Percentiles rank a stretch among this genome's conserved stretches.
Evolutionary conservation across 2,113 vertebrate genomes (phyloP).

Genomic region (Bufo gargarizans): DNA sequence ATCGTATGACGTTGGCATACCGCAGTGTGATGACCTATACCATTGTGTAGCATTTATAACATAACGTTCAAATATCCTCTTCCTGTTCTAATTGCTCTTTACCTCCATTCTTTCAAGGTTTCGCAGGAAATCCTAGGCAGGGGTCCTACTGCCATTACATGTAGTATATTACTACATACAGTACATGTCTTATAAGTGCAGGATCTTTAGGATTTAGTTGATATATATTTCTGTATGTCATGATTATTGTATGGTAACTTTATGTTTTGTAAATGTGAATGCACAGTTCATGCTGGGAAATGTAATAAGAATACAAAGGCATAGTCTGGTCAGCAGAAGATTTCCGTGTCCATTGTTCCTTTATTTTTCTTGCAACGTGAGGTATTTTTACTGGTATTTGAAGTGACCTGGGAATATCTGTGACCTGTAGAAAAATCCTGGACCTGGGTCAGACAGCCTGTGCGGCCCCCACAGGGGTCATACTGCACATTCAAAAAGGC

Average conservation of each 20-base stretch:
- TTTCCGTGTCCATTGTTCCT: neutral
- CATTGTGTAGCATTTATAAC: neutral
- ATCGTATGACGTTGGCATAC: neutral
- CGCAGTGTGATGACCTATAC: neutral
- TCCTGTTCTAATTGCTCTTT: no score
- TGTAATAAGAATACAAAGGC: neutral
- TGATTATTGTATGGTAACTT: neutral
- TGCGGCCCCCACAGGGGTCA: no score
- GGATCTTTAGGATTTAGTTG: no score
- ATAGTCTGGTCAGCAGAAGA: neutral
- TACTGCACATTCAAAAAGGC: no score
- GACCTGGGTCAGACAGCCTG: no score
- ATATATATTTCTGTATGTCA: no score
- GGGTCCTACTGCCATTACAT: no score
- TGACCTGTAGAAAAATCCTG: neutral
- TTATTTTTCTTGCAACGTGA: neutral
- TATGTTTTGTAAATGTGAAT: neutral
- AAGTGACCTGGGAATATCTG: neutral
- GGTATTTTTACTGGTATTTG: neutral
- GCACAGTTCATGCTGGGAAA: neutral
- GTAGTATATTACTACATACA: no score
- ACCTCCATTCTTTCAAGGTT: no score
- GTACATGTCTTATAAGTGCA: no score
- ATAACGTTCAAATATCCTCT: no score
- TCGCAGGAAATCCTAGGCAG: no score